A percentile compares a stretch with the other conserved stretches of the same genome.
Conservation (phyloP, 1,140 invertebrate genomes). For the Conopomorpha cramerella region DNA sequence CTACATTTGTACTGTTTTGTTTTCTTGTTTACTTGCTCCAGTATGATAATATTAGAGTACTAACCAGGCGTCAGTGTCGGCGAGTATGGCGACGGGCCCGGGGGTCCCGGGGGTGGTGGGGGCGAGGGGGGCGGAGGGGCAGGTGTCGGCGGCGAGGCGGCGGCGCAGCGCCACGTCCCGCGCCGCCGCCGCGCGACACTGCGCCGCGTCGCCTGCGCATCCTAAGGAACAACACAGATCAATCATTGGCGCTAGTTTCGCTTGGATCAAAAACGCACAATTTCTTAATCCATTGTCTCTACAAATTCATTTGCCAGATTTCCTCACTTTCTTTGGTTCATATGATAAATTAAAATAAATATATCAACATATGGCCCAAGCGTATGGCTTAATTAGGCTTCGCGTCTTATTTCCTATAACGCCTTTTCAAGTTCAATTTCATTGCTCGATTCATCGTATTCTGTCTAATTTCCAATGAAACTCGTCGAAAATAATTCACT, state of each 20-base stretch:
- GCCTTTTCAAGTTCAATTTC: not conserved
- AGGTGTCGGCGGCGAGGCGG: too few species aligned
- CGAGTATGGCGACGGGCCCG: slow-evolving; percentile 81
- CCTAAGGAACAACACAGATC: too few species aligned
- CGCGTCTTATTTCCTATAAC: not conserved
- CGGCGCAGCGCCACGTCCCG: too few species aligned
- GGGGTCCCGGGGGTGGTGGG: slow-evolving; percentile 64
- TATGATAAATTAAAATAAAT: too few species aligned
- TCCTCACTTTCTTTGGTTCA: too few species aligned
- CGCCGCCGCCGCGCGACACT: slow-evolving; percentile 33
- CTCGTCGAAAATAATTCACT: slow-evolving; percentile 5
- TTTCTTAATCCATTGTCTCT: too few species aligned
- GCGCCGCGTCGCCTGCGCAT: slow-evolving; percentile 29
- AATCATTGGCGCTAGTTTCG: too few species aligned
- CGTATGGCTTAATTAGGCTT: not conserved
- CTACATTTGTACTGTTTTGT: too few species aligned
- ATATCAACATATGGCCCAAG: not conserved
- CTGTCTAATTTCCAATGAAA: slow-evolving; percentile 1
- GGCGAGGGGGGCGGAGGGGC: too few species aligned
- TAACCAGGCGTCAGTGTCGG: slow-evolving; percentile 84
- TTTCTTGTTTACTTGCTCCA: too few species aligned
- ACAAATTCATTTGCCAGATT: too few species aligned
- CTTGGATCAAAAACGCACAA: too few species aligned
- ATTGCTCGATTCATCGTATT: not conserved
- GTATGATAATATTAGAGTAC: slow-evolving; percentile 13